A percentile compares a stretch with the other conserved stretches of the same genome.
phyloP scores from a whole-genome alignment of 2,113 vertebrate genomes.

The Rutilus rutilus region DNA sequence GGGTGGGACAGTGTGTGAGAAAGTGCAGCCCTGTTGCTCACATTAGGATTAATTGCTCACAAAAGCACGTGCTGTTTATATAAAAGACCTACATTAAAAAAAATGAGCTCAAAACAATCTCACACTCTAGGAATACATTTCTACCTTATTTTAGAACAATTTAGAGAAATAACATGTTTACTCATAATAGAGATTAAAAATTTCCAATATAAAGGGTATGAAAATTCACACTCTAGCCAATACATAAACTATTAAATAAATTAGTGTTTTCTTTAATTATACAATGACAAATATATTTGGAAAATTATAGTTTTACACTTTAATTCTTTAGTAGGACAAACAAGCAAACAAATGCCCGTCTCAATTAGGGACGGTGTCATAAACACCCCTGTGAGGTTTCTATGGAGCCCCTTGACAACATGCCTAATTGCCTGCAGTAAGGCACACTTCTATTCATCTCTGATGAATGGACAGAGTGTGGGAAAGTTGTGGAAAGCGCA shows the following conservation, averaged over 20 bases:
- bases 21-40: conserved; percentile 33
- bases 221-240: neutral
- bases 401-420: neutral
- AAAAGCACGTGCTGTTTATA: neutral
- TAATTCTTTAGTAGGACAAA: neutral
- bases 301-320: neutral
- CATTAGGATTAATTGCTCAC: neutral
- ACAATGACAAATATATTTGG: neutral
- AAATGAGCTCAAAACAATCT: neutral
- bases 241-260: neutral
- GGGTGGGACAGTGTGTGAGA: conserved; percentile 48
- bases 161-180: neutral
- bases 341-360: conserved; percentile 9
- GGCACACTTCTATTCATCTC: conserved; percentile 40
- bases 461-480: conserved; percentile 17
- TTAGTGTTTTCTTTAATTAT: neutral
- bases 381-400: conserved; percentile 12
- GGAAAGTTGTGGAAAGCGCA: conserved; percentile 18
- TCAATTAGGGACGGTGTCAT: conserved; percentile 9
- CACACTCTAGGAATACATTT: neutral
- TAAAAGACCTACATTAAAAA: neutral
- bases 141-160: neutral
- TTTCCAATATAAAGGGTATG: neutral
- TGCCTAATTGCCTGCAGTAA: conserved; percentile 24
- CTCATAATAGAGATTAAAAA: neutral